These are phyloP conservation scores for Philonicus albiceps DNA, from an alignment of 2,888 invertebrate species.

Conservation along the genomic window DNA sequence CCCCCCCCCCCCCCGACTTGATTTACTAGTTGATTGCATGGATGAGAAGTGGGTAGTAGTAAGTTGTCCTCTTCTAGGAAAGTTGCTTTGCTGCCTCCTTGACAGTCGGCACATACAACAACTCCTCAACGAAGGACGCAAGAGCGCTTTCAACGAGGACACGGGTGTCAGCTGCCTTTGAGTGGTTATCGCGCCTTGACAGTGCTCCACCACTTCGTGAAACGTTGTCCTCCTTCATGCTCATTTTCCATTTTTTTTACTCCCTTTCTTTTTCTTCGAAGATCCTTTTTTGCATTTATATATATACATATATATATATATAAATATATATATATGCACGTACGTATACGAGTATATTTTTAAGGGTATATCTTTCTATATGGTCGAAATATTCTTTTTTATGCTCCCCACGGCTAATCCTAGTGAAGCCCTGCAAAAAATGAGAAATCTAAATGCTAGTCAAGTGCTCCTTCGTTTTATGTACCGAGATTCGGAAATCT, in stretches of 20 bases:
- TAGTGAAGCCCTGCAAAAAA: conserved; percentile 4
- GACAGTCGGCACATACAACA: background rate
- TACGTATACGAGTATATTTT: background rate
- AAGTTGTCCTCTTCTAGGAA: background rate
- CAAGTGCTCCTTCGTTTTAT: conserved; percentile 19
- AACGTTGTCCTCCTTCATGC: background rate
- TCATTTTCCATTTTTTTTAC: background rate
- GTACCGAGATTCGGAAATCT: background rate
- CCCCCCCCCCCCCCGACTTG: background rate
- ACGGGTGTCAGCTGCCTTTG: background rate
- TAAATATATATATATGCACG: background rate
- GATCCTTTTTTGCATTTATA: background rate
- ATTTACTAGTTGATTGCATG: background rate
- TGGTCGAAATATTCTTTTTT: background rate
- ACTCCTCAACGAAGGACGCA: background rate
- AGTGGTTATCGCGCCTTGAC: background rate
- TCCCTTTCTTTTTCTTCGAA: background rate
- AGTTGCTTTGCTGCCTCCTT: background rate
- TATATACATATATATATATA: background rate
- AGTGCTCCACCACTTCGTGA: background rate
- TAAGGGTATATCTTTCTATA: background rate
- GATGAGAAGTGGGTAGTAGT: background rate
- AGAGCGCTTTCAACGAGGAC: background rate
- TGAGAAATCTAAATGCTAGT: conserved; percentile 17
- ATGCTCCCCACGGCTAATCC: background rate